Conservation (phyloP, 2,888 invertebrate genomes). For the Dicyrtoma fusca region DNA sequence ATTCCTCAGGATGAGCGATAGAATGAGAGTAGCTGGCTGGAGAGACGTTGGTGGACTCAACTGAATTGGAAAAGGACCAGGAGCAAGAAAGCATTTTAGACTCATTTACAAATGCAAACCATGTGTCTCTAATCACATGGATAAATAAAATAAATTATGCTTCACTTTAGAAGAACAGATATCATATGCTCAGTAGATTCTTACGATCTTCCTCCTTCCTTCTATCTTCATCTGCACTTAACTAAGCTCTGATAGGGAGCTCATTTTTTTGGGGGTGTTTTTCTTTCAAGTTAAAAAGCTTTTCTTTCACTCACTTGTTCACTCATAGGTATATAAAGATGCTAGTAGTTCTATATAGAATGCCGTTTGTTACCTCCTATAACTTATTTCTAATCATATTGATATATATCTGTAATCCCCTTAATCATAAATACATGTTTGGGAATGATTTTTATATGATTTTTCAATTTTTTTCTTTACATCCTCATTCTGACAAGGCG, state of each 20-base stretch:
- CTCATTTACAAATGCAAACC: conserved; percentile 31
- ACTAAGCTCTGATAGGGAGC: neutral
- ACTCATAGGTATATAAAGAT: no score
- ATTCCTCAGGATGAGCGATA: conserved; percentile 24
- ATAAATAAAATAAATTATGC: conserved; percentile 32
- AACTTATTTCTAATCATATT: no score
- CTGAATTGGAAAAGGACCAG: conserved; percentile 24
- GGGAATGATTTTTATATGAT: no score
- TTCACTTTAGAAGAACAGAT: neutral
- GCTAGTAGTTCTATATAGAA: no score
- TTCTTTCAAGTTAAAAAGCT: no score
- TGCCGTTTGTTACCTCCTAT: no score
- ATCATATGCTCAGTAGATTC: neutral
- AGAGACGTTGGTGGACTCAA: neutral
- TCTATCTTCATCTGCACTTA: neutral
- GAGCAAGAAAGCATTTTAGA: conserved; percentile 19
- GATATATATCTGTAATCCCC: no score
- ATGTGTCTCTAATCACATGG: conserved; percentile 36
- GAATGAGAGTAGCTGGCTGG: neutral
- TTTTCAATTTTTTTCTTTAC: no score
- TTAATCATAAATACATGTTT: no score
- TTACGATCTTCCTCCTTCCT: neutral
- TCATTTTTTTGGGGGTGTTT: neutral
- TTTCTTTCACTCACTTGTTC: no score
- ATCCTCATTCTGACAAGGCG: no score